Percentiles rank a stretch among this genome's conserved stretches.
These are phyloP conservation scores for Leptinotarsa defecta DNA, from an alignment of 1,140 invertebrate genomes.

Conservation along the genomic window DNA sequence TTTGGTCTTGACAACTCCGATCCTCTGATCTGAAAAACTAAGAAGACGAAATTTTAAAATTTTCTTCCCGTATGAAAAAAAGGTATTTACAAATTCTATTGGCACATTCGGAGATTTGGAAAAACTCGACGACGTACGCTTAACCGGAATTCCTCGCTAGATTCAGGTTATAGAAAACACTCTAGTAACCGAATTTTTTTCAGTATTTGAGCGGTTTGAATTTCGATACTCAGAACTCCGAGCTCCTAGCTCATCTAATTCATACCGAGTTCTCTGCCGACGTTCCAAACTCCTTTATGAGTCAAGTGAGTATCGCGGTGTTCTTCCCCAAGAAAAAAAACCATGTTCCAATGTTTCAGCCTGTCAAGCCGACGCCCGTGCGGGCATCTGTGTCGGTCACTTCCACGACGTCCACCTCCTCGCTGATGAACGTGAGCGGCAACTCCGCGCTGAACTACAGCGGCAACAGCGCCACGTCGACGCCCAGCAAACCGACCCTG, in stretches of 20 bases:
- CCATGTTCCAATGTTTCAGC: slow-evolving; percentile 52
- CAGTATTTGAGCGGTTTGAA: slow-evolving; percentile 8
- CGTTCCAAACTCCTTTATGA: background rate
- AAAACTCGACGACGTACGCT: no score
- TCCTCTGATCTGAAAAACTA: no score
- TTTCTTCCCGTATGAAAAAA: background rate
- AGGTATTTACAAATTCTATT: no score
- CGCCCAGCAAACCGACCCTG: slow-evolving; percentile 57
- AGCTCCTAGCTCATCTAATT: background rate
- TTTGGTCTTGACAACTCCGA: no score
- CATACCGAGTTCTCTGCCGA: background rate
- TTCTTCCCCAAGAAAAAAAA: no score
- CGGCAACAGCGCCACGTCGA: slow-evolving; percentile 56
- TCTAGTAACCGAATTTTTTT: background rate
- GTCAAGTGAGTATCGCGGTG: background rate
- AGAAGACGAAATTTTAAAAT: no score
- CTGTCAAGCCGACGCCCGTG: slow-evolving; percentile 75
- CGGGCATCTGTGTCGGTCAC: slow-evolving; percentile 55
- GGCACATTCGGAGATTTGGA: no score
- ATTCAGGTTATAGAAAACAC: no score
- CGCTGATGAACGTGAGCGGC: slow-evolving; percentile 55
- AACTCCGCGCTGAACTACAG: slow-evolving; percentile 63
- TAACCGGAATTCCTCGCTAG: no score
- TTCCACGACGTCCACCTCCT: slow-evolving; percentile 33
- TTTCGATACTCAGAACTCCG: slow-evolving; percentile 8